phyloP scores from a whole-genome alignment of 1,140 invertebrate species.

The Coelopa frigida region DNA sequence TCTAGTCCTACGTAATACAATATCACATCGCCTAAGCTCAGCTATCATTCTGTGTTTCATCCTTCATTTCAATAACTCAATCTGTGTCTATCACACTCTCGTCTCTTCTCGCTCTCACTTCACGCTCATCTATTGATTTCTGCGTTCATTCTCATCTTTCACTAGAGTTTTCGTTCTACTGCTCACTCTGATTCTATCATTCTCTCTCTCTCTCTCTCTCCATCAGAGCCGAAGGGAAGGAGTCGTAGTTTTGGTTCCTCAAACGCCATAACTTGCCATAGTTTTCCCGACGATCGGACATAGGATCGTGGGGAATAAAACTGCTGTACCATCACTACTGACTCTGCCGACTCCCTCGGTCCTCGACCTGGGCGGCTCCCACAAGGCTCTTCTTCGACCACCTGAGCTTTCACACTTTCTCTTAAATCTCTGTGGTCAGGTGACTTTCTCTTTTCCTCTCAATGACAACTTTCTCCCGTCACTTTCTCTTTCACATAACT shows the following conservation, averaged over 20 bases:
- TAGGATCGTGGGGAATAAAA: no score
- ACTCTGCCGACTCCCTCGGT: no score
- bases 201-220: background rate
- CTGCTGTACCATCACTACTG: no score
- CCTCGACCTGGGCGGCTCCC: no score
- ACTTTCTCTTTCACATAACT: no score
- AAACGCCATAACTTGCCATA: constrained; percentile 45
- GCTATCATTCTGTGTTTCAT: constrained; percentile 1
- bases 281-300: no score
- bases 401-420: no score
- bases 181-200: background rate
- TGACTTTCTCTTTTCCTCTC: no score
- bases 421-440: no score
- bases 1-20: constrained; percentile 16
- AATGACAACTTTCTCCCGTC: no score
- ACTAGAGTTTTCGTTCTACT: no score
- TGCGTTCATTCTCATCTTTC: constrained; percentile 1
- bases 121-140: background rate
- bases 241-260: constrained; percentile 38
- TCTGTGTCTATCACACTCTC: background rate
- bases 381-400: no score
- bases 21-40: constrained; percentile 2
- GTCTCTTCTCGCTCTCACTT: background rate
- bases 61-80: background rate
- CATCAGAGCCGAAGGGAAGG: constrained; percentile 1